These are phyloP conservation scores for Phataginus tricuspis DNA, from an alignment of 2,797 vertebrate species.

Conservation along the genomic window DNA sequence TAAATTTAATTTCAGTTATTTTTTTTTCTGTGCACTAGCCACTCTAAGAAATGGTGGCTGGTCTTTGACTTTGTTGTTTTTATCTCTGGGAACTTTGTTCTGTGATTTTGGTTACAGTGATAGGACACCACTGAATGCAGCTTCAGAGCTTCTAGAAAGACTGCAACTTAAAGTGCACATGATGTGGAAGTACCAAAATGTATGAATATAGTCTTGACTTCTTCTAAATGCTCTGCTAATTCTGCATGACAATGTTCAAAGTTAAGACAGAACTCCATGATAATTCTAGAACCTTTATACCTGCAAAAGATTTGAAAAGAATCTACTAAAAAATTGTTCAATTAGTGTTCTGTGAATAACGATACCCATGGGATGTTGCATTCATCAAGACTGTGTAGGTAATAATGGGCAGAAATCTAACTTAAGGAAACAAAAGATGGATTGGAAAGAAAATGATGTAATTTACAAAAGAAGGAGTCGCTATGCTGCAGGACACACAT, in stretches of 20 bases:
- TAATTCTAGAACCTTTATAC: background rate
- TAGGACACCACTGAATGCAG: background rate
- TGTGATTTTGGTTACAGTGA: background rate
- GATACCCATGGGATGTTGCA: background rate
- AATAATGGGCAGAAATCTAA: background rate
- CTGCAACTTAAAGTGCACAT: background rate
- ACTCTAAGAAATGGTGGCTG: background rate
- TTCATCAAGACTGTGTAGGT: background rate
- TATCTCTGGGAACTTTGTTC: background rate
- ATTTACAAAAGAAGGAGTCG: background rate
- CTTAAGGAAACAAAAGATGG: background rate
- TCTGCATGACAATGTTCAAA: background rate
- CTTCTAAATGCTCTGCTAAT: background rate
- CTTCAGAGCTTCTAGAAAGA: background rate
- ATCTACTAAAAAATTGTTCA: background rate
- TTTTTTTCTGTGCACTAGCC: background rate
- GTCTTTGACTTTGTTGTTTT: background rate
- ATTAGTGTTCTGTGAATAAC: background rate
- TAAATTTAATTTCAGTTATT: background rate
- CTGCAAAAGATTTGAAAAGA: background rate
- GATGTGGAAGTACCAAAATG: background rate
- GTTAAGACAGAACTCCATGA: background rate
- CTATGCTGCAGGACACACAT: background rate
- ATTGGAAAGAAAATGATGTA: background rate
- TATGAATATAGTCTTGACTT: background rate